These are phyloP conservation scores for Aphis craccivora DNA, from an alignment of 1,140 invertebrate genomes.

Conservation along the genomic window DNA sequence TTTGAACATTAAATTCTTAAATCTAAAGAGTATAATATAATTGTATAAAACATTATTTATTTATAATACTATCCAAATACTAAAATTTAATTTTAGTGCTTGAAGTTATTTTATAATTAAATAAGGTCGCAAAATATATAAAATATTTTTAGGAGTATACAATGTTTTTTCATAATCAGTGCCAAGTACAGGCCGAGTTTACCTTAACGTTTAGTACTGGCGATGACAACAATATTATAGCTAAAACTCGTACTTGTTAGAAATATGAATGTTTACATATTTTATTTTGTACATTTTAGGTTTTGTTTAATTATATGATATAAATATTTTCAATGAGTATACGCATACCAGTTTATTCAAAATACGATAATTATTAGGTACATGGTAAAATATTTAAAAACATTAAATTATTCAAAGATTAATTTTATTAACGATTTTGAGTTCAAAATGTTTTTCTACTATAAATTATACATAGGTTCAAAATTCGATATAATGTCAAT, in stretches of 20 bases:
- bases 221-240: not conserved
- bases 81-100: not conserved
- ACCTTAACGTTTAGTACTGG: not conserved
- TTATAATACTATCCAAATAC: not conserved
- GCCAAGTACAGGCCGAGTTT: not conserved
- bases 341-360: too few relatives aligned
- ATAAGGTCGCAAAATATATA: not conserved
- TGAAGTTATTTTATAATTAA: not conserved
- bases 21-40: not conserved
- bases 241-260: not conserved
- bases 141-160: not conserved
- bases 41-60: not conserved
- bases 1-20: not conserved
- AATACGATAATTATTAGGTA: too few relatives aligned
- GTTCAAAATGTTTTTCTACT: too few relatives aligned
- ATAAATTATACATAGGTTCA: too few relatives aligned
- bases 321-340: too few relatives aligned
- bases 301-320: not conserved
- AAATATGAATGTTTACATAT: not conserved
- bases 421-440: too few relatives aligned
- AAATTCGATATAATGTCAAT: too few relatives aligned
- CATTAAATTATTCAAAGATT: too few relatives aligned
- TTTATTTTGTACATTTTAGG: not conserved
- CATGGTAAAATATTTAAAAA: too few relatives aligned
- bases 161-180: too few relatives aligned